These are phyloP conservation scores for Coendou prehensilis DNA, from an alignment of 2,797 vertebrate genomes.

Conservation along the genomic window DNA sequence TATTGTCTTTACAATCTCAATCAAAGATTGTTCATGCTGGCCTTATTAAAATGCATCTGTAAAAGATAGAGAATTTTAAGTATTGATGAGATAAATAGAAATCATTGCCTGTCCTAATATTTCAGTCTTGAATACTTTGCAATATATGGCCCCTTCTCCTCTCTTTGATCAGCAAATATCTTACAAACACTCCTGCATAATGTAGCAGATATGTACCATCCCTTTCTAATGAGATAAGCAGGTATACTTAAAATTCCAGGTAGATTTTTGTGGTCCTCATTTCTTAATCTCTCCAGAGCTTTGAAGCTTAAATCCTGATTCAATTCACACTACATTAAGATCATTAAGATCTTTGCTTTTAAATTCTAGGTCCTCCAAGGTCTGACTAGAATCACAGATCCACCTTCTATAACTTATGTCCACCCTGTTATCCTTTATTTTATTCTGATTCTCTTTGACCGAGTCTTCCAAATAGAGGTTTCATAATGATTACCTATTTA, in stretches of 20 bases:
- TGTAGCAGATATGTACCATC: rapidly evolving
- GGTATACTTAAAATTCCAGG: background rate
- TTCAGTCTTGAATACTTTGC: background rate
- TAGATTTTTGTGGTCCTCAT: background rate
- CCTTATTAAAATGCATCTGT: background rate
- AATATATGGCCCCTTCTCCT: background rate
- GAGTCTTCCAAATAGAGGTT: background rate
- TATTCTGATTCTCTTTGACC: background rate
- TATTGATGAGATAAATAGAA: background rate
- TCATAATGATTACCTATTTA: background rate
- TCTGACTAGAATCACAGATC: background rate
- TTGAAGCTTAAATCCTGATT: background rate
- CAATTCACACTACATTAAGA: background rate
- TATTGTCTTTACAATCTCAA: background rate
- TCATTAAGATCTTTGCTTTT: background rate
- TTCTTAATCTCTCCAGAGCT: background rate
- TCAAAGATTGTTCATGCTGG: background rate
- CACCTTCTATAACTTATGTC: background rate
- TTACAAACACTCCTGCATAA: background rate
- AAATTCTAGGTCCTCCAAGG: background rate
- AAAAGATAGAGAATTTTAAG: background rate
- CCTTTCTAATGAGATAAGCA: background rate
- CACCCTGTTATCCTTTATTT: background rate
- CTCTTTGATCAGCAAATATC: background rate
- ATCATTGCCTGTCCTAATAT: background rate